These are phyloP conservation scores for Corythornis vintsioides DNA, from an alignment of 2,113 vertebrate genomes.

Conservation along the genomic window DNA sequence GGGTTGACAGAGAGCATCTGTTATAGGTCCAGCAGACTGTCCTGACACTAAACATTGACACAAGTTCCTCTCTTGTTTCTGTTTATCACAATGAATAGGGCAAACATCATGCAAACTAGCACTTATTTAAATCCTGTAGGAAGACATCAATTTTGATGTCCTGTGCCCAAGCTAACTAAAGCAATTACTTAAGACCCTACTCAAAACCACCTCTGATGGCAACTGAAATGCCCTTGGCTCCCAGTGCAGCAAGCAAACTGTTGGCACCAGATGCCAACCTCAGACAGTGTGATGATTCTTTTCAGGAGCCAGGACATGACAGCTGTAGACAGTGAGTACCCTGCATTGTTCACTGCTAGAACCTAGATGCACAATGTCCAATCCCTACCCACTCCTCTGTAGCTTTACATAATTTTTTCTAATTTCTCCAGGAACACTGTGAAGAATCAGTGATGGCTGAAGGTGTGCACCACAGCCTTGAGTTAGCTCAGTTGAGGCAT, in stretches of 20 bases:
- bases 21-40: too few species aligned
- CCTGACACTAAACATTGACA: too few species aligned
- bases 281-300: background rate
- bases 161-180: background rate
- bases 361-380: accelerated
- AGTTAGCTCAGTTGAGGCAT: background rate
- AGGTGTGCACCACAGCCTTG: background rate
- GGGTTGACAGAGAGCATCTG: too few species aligned
- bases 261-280: background rate
- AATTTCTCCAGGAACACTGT: background rate
- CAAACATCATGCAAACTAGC: background rate
- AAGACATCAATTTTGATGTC: background rate
- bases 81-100: background rate
- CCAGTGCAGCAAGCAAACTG: accelerated
- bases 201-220: background rate
- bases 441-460: background rate
- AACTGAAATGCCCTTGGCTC: background rate
- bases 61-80: background rate
- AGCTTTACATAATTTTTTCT: background rate
- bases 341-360: background rate
- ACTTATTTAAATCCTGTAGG: background rate
- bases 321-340: background rate
- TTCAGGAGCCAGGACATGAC: background rate
- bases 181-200: background rate
- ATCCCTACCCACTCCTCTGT: accelerated